phyloP scores from a whole-genome alignment of 2,888 invertebrate species.

The Drosophila neotestacea region DNA sequence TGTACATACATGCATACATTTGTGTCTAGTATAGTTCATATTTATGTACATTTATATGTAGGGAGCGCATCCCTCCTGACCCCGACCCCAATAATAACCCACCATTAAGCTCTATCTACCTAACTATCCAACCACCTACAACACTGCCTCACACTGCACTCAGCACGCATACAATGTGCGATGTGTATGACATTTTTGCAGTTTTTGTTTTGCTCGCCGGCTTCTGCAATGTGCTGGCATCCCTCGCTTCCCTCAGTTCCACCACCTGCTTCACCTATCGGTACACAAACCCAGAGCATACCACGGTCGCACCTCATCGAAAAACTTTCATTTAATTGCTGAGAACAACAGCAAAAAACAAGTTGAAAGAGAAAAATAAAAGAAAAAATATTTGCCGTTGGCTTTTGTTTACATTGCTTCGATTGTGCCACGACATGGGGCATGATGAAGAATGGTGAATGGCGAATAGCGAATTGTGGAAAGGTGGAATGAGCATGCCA shows the following conservation, averaged over 20 bases:
- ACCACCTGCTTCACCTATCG: background rate
- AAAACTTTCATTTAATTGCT: constrained; percentile 79
- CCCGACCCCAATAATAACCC: constrained; percentile 42
- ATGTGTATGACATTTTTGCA: constrained; percentile 74
- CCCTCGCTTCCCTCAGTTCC: background rate
- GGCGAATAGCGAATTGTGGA: constrained; percentile 29
- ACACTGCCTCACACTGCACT: constrained; percentile 3
- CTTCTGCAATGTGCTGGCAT: constrained; percentile 59
- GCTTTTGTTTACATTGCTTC: constrained; percentile 78
- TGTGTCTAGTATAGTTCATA: background rate
- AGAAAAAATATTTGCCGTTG: constrained; percentile 61
- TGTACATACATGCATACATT: background rate
- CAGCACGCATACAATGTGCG: constrained; percentile 30
- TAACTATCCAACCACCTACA: constrained; percentile 5
- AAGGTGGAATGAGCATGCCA: constrained; percentile 45
- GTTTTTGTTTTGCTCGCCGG: constrained; percentile 80
- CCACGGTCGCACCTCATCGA: constrained; percentile 64
- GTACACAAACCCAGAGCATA: constrained; percentile 15
- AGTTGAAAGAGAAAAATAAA: constrained; percentile 17
- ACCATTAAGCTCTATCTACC: constrained; percentile 15
- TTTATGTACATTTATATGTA: constrained; percentile 1
- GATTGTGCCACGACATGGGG: constrained; percentile 63
- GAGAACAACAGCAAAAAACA: constrained; percentile 65
- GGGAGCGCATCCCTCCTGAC: constrained; percentile 15
- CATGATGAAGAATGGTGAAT: constrained; percentile 47